Percentiles rank a stretch among this genome's conserved stretches.
Conservation (phyloP, 2,888 invertebrate species). For the Plebejus anna region DNA sequence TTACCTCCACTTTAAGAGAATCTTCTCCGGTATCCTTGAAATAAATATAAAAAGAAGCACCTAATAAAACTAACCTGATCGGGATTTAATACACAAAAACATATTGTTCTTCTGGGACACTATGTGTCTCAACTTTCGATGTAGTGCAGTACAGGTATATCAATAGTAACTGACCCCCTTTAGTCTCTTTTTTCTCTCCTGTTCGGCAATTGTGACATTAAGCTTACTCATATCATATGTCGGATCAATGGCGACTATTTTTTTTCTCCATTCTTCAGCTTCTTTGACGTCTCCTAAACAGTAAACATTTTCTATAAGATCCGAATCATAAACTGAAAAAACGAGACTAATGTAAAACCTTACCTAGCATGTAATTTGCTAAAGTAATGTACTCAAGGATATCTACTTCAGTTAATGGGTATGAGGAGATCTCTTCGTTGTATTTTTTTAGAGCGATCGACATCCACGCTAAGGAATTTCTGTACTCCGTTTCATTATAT, state of each 20-base stretch:
- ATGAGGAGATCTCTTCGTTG: slow-evolving; percentile 77
- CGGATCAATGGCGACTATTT: slow-evolving; percentile 12
- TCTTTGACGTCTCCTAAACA: slow-evolving; percentile 16
- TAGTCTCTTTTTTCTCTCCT: slow-evolving; percentile 6
- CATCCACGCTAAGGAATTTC: slow-evolving; percentile 98
- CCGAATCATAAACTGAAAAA: not conserved
- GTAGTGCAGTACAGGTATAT: not conserved
- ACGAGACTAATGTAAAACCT: not conserved
- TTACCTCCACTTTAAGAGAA: slow-evolving; percentile 54
- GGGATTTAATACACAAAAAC: not conserved
- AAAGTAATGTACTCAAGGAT: slow-evolving; percentile 97
- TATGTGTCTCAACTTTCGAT: not conserved
- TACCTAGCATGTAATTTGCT: slow-evolving; percentile 93
- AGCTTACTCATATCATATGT: not conserved
- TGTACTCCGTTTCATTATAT: slow-evolving; percentile 95
- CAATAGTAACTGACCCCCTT: slow-evolving; percentile 7
- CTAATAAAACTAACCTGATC: not conserved
- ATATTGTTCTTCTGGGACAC: no score
- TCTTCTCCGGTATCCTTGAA: slow-evolving; percentile 58
- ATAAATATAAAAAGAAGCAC: not conserved
- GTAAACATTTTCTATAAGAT: not conserved
- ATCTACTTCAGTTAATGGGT: slow-evolving; percentile 86
- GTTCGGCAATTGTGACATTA: not conserved
- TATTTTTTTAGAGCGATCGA: slow-evolving; percentile 90
- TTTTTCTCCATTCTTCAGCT: slow-evolving; percentile 21